Conservation (phyloP, 2,888 invertebrate species). For the Merodon equestris region DNA sequence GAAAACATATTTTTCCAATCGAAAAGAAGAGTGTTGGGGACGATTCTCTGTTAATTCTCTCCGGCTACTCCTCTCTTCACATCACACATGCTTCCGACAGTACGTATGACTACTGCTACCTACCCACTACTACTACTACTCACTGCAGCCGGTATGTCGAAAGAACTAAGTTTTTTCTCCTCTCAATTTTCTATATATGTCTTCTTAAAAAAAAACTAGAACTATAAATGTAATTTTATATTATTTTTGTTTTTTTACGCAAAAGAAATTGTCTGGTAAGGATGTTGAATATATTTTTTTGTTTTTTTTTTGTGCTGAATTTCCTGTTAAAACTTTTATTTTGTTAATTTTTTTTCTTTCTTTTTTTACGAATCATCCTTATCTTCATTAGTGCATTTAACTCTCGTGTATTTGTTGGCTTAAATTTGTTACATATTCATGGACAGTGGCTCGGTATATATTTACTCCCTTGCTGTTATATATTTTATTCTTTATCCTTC, state of each 20-base stretch:
- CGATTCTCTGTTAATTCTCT: conserved; percentile 58
- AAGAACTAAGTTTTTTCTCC: conserved; percentile 51
- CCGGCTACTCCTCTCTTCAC: conserved; percentile 65
- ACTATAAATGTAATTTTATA: too few relatives aligned
- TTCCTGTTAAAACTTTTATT: conserved; percentile 50
- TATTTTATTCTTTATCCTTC: conserved; percentile 42
- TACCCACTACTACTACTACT: conserved; percentile 47
- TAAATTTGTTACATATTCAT: conserved; percentile 53
- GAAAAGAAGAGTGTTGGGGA: conserved; percentile 36
- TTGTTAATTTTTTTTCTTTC: conserved; percentile 39
- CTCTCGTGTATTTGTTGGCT: conserved; percentile 67
- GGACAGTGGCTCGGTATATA: conserved; percentile 48
- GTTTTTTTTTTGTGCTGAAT: conserved; percentile 64
- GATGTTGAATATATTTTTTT: conserved; percentile 39
- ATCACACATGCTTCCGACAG: conserved; percentile 66
- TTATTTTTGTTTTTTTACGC: too few relatives aligned
- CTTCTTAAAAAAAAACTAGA: conserved; percentile 36
- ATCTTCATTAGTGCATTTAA: conserved; percentile 61
- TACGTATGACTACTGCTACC: conserved; percentile 53
- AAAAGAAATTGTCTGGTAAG: conserved; percentile 58
- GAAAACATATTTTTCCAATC: neutral
- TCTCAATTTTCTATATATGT: conserved; percentile 41
- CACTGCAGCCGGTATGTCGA: conserved; percentile 69
- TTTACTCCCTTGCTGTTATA: conserved; percentile 47
- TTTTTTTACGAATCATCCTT: conserved; percentile 23